These are phyloP conservation scores for Suricata suricatta DNA, from an alignment of 2,113 vertebrate species.

Conservation along the genomic window DNA sequence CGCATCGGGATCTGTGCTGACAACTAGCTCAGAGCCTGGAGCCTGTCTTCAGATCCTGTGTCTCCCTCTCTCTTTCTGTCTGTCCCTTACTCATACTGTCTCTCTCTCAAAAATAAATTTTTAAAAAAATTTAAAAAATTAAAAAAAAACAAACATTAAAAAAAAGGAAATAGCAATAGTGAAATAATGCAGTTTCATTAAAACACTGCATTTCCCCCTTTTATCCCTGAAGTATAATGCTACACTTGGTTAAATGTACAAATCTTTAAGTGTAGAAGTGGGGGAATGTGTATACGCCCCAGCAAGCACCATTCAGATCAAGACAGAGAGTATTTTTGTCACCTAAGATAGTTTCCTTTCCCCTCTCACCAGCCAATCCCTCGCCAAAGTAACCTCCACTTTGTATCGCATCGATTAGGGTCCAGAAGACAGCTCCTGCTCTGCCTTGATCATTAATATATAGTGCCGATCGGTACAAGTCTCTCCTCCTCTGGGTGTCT, in stretches of 20 bases:
- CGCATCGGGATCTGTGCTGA: too few species aligned
- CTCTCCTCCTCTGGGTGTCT: not conserved
- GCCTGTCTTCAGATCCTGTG: too few species aligned
- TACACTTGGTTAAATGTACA: not conserved
- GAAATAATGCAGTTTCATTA: conserved; percentile 20
- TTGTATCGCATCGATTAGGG: not conserved
- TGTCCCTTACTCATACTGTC: too few species aligned
- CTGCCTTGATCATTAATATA: not conserved
- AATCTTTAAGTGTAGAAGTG: not conserved
- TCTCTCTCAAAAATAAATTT: too few species aligned
- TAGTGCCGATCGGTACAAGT: not conserved
- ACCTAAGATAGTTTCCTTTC: not conserved
- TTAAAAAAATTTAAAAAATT: too few species aligned
- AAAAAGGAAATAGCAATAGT: not conserved
- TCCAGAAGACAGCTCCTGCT: not conserved
- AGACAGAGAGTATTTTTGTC: not conserved
- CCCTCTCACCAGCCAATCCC: not conserved
- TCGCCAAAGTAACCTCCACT: not conserved
- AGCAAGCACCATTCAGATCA: not conserved
- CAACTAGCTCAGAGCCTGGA: too few species aligned
- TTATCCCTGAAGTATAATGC: not conserved
- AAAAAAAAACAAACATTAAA: too few species aligned
- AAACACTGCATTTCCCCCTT: not conserved
- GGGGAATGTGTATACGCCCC: not conserved
- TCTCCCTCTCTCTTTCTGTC: too few species aligned